Percentiles rank a stretch among this genome's conserved stretches.
phyloP scores from a whole-genome alignment of 2,797 vertebrate genomes.

The Ceyx erithaca region DNA sequence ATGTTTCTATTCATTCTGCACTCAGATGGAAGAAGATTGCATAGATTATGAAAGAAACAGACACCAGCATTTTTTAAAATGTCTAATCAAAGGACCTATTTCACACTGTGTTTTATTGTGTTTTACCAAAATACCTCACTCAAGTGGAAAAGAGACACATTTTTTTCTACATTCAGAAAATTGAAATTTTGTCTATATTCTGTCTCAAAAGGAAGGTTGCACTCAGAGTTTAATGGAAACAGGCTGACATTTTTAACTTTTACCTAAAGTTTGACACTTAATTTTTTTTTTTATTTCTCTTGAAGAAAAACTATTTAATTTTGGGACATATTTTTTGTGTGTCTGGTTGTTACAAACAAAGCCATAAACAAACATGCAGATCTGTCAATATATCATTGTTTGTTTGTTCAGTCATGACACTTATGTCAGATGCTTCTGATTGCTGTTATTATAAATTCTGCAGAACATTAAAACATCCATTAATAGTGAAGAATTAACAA shows the following conservation, averaged over 20 bases:
- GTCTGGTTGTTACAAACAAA: neutral
- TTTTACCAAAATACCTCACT: neutral
- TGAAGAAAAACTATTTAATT: neutral
- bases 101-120: neutral
- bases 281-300: neutral
- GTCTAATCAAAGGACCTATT: neutral
- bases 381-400: neutral
- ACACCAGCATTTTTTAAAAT: neutral
- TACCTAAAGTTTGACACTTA: neutral
- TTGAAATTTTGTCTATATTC: neutral
- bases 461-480: neutral
- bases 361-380: neutral
- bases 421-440: neutral
- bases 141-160: neutral
- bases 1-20: neutral
- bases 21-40: neutral
- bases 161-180: neutral
- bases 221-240: neutral
- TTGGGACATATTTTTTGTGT: neutral
- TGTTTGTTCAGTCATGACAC: neutral
- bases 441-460: neutral
- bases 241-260: neutral
- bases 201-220: neutral
- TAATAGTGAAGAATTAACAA: slow-evolving; percentile 3
- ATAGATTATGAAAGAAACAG: neutral